Base-by-base conservation (phyloP, 2,113 vertebrate genomes). In the Poeciliopsis occidentalis region DNA sequence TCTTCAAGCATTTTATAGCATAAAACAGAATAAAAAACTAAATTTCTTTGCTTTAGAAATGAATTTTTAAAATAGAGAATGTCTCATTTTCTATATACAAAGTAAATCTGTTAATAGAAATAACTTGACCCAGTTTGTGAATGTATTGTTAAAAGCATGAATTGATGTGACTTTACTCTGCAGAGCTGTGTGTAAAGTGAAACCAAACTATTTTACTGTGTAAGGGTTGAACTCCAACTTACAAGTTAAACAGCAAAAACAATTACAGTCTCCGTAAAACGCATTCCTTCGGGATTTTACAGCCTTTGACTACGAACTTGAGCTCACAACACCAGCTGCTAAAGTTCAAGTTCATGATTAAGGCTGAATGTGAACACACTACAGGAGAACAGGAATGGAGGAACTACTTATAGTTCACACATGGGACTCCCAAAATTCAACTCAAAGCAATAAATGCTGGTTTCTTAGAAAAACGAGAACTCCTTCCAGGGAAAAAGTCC, bases 181-280 rank as follows among this genome's bases (percentile, higher is more conserved):
- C 60, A 4, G 19, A 54, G 13, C 31, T 44, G 63, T 37, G 19
- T 67, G 2, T 85, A 75, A 89, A 79, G 69, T 34, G 60, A 90
- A 81, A 65, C 84, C 32, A 67, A 62, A 61, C 90, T 84, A 78
- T 79, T 76, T 51, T 57, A n/a, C 24, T 24, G 51, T 4, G 17
- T 47, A 67, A 81, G 82, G 88, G 82, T 86, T 81, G 80, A 80
- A 85, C 85, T 87, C 90, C 88, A 87, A 89, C 85, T 83, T 47
- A 27, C 66, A 64, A 71, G 78, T 89, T 89, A 82, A 87, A 92
- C 75, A 76, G 71, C 83, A 79, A 41, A n/a, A 82, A 86, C 75
- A 80, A 87, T 31, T 57, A 64, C 82, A 69, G 81, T 91, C 83
- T 73, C 4, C 68, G 89, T 91, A 88, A 27, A 85, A 85, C 66